Evolutionary conservation across 2,888 invertebrate species (phyloP).

Genomic region (Slavum lentiscoides): DNA sequence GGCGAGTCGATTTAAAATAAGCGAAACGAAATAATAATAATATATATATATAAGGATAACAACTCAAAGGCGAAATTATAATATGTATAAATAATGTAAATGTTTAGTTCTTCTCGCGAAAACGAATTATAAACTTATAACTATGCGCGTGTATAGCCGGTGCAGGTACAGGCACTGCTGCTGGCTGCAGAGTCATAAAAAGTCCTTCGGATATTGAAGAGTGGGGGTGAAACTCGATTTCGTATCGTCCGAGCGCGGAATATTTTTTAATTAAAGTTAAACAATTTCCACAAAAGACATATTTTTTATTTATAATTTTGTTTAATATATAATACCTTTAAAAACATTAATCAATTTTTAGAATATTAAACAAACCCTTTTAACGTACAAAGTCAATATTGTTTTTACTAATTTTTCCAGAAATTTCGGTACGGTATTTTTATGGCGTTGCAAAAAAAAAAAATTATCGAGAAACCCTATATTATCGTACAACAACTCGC

Average conservation of each 20-base stretch:
- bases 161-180: too few relatives aligned
- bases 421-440: too few relatives aligned
- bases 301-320: conserved; percentile 7
- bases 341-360: conserved; percentile 26
- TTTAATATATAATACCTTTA: background rate
- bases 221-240: conserved; percentile 39
- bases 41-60: conserved; percentile 6
- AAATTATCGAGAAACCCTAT: too few relatives aligned
- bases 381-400: too few relatives aligned
- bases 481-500: too few relatives aligned
- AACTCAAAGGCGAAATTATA: conserved; percentile 5
- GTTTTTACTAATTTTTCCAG: too few relatives aligned
- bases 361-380: too few relatives aligned
- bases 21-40: conserved; percentile 29
- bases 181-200: conserved; percentile 21
- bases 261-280: conserved; percentile 49
- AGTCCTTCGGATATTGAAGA: conserved; percentile 15
- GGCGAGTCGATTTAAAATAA: conserved; percentile 26
- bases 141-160: conserved; percentile 2
- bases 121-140: conserved; percentile 48
- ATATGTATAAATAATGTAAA: conserved; percentile 42
- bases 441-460: too few relatives aligned
- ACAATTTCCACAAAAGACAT: conserved; percentile 17
- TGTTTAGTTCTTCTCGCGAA: conserved; percentile 44
- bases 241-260: conserved; percentile 39